Evolutionary conservation across 1,140 invertebrate genomes (phyloP).

Genomic region (Vanessa atalanta): DNA sequence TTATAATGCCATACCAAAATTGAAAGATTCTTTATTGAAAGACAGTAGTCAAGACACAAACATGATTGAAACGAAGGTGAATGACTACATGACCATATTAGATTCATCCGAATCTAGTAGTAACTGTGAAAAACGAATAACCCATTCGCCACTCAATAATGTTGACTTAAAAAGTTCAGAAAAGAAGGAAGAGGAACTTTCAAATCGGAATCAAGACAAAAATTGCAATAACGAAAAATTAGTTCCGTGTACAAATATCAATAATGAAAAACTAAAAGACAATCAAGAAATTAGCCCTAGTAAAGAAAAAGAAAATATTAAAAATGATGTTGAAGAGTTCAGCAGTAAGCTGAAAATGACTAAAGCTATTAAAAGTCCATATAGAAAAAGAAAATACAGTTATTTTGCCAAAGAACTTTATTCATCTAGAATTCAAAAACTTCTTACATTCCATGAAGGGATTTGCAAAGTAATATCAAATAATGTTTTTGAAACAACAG

Average conservation of each 20-base stretch:
- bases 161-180: too few species aligned
- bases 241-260: not conserved
- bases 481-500: not conserved
- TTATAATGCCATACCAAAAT: too few species aligned
- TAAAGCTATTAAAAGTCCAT: not conserved
- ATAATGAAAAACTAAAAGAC: not conserved
- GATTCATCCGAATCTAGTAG: not conserved
- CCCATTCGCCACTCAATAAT: too few species aligned
- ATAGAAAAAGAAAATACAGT: not conserved
- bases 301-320: not conserved
- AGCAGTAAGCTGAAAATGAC: not conserved
- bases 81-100: not conserved
- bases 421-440: constrained; percentile 64
- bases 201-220: not conserved
- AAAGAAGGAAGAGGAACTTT: not conserved
- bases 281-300: not conserved
- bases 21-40: too few species aligned
- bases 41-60: not conserved
- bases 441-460: constrained; percentile 50
- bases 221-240: not conserved
- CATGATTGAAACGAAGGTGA: not conserved
- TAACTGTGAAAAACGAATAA: not conserved
- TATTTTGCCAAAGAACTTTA: constrained; percentile 52
- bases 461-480: constrained; percentile 19
- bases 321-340: not conserved